A percentile compares a stretch with the other conserved stretches of the same genome.
Evolutionary conservation across 2,888 invertebrate genomes (phyloP).

Genomic region (Yponomeuta evonymella): DNA sequence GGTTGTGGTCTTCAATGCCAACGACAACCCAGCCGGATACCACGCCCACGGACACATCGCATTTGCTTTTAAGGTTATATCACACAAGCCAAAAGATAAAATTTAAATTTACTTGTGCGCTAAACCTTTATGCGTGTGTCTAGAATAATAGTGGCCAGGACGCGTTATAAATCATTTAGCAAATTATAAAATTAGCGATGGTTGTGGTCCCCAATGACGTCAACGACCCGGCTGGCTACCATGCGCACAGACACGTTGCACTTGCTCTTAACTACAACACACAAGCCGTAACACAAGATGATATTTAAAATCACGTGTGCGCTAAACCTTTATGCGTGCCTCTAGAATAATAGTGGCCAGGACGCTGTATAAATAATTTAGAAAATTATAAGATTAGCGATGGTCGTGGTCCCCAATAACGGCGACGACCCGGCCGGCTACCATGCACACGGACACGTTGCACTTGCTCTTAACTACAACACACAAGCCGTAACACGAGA

Average conservation of each 20-base stretch:
- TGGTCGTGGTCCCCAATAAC: constrained; percentile 27
- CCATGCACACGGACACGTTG: constrained; percentile 26
- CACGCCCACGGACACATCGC: constrained; percentile 27
- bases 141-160: too few relatives aligned
- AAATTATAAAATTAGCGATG: constrained; percentile 19
- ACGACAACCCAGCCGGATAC: constrained; percentile 20
- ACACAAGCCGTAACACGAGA: too few relatives aligned
- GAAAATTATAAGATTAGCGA: neutral
- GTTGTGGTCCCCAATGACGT: constrained; percentile 25
- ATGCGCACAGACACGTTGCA: constrained; percentile 29
- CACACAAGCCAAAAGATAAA: too few relatives aligned
- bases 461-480: constrained; percentile 21
- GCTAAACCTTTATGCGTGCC: too few relatives aligned
- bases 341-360: too few relatives aligned
- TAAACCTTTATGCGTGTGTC: too few relatives aligned
- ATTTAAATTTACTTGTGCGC: too few relatives aligned
- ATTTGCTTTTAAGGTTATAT: constrained; percentile 18
- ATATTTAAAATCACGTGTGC: too few relatives aligned
- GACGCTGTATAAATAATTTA: too few relatives aligned
- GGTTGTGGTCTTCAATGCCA: constrained; percentile 25
- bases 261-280: constrained; percentile 12
- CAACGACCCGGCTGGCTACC: constrained; percentile 21
- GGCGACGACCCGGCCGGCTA: constrained; percentile 20
- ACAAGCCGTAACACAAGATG: too few relatives aligned
- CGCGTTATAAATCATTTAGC: too few relatives aligned